Evolutionary conservation across 2,113 vertebrate species (phyloP), one percentile per base, ranked within the genome.

Genomic region (Agapornis roseicollis): DNA sequence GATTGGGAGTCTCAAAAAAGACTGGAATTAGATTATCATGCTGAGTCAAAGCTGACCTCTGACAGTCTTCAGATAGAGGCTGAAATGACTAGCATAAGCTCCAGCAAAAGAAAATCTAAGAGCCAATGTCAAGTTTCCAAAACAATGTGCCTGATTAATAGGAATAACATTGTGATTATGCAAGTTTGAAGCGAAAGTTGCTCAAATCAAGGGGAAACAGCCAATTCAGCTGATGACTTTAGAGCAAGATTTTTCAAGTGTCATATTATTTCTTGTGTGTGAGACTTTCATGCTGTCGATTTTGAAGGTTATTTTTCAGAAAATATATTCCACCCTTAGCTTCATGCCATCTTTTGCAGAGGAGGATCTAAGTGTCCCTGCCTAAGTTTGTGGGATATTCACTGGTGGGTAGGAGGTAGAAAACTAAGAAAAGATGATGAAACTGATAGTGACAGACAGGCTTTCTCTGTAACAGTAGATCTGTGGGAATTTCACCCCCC

Each of bases 401-500:
- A 33, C 24, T n/a, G 13, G 14, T 1, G 9, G 3, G 11, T 53
- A 49, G 39, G 16, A 79, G 31, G 17, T 4, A 65, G 31, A 50
- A 79, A 64, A 37, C 13, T 4, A 56, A 44, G 39, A 50, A 24
- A 81, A 78, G 41, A 50, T 8, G 9, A 52, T 16, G 13, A 65
- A 82, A 39, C n/a, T 44, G 3, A 19, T 5, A 11, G 29, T 41
- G 19, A 3, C 28, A 66, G 27, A 28, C 18, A 25, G 28, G 17
- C 11, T 52, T 7, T 10, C 29, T 79, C 77, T 69, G 16, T 42
- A 64, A 29, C 5, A 4, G 7, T 3, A 2, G 2, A 17, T 41
- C 15, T 33, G 11, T 50, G 15, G 17, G 7, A 1, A 14, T 9
- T 35, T 29, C 29, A 29, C 11, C 7, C 12, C 5, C 5, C 2